Evolutionary conservation across 1,140 invertebrate genomes (phyloP), one percentile per base, ranked within the genome.

Genomic region (Heliothis subflexa): DNA sequence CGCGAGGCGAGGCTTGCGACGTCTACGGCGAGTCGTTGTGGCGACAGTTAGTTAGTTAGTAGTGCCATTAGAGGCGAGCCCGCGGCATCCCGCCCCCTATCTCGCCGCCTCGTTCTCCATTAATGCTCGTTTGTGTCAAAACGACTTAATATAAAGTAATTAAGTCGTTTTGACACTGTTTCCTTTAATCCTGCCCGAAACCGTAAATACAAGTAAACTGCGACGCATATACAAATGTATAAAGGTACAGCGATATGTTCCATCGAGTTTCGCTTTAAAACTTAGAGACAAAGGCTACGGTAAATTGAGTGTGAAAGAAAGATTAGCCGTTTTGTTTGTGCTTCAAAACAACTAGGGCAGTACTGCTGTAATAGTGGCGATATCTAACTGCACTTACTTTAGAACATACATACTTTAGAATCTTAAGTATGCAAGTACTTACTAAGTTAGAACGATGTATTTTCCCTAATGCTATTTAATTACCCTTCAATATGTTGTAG

Each of bases 41-140:
- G 90, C 84, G 86, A 89, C 85, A 90, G 85, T 91, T 89, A 90
- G 86, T 87, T 88, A 86, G 86, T 87, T 88, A 86, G 88, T 86
- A 88, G 86, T 85, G 83, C 83, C 87, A 89, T 89, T 90, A 86
- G 84, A 88, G 84, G 78, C 82, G 71, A 75, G 70, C 62, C 74
- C 81, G 86, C 81, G 83, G 78, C 84, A 62, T 81, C 82, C 83
- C 81, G 80, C 84, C 84, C 70, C 76, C 84, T 84, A 83, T 86
- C 81, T 83, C 75, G 64, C 81, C 81, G 80, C 83, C 83, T 74
- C 82, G 81, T 83, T 84, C 87, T 83, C 82, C 86, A 90, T 90
- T 89, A 90, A 84, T 83, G 87, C 83, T 85, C 83, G 81, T 86
- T 86, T 85, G 82, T 85, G 85, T 88, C 89, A 86, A 88, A 89